Base-by-base conservation (phyloP, 2,797 vertebrate genomes). In the Lacerta viridis region DNA sequence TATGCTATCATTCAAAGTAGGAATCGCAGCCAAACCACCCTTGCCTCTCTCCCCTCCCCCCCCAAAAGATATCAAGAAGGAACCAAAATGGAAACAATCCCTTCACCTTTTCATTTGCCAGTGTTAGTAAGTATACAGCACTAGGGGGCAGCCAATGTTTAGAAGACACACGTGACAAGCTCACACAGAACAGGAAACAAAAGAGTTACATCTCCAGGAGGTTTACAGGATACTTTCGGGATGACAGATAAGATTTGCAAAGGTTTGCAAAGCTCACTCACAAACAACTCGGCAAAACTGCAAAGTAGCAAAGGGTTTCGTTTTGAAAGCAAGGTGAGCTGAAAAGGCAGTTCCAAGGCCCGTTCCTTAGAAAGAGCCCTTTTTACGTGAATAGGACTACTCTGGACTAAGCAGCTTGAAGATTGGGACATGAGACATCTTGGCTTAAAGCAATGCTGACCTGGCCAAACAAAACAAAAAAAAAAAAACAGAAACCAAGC, bases 241-340 rank as follows among this genome's bases (percentile, higher is more conserved):
- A n/a, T 8, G 87, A 93, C 25, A 71, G 41, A 87, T 55, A 55
- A 55, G 50, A 55, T 55, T 55, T 55, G 50, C 29, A 29, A 94
- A 95, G 89, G 89, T 93, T 91, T 89, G 91, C 91, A 95, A 95
- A 96, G 93, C 92, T 93, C 92, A 95, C 93, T 95, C 93, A 95
- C 94, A 94, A 94, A 93, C 91, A 89, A 46, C 90, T 93, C 88
- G 61, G 92, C 39, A 87, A 20, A 84, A 74, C 8, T 80, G 41
- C 50, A 66, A 82, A 36, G n/a, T 64, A 72, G 29, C 36, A 74
- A 84, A n/a, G 68, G 39, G 25, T 80, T 85, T 72, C 50, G 11
- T 46, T 84, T 7, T 41, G 27, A 74, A 85, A 74, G 25, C 29
- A 85, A 72, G 41, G 66, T 71, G 33, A 36, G 29, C 29, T 71